Evolutionary conservation across 1,140 invertebrate genomes (phyloP), one percentile per base, ranked within the genome.

Genomic region (Cydia splendana): DNA sequence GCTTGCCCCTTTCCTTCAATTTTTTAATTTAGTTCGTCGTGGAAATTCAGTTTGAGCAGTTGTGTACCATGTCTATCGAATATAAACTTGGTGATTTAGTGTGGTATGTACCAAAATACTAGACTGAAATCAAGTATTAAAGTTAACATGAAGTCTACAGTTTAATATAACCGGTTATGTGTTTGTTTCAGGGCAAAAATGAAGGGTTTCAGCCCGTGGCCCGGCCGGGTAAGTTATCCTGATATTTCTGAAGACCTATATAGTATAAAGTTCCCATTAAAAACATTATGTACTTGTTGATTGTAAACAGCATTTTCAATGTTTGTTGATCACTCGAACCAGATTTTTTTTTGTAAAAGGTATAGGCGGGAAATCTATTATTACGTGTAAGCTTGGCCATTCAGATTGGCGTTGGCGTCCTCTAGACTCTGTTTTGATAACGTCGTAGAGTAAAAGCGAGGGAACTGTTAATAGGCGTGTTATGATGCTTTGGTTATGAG

Each of bases 151-250:
- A 30, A 42, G 15, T 62, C 76, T 76, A 24, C 15, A 53, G 57
- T 62, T 15, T 77, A 24, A 76, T 75, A 57, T 79, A 80, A 79
- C 73, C 67, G 76, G 18, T 75, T 48, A 20, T 78, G 53, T 91
- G 84, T 94, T 92, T 91, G 91, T 97, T 97, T 87, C 94, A 98
- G 97, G 97, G 97, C 97, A 24, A 98, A 98, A 95, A 98, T 98
- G 97, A 98, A 98, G 94, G 97, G 97, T 86, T 98, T 97, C 94
- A 97, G 97, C 78, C 97, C 97, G 78, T 98, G 98, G 98, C 97
- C 98, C 62, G 97, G 96, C 92, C 96, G 97, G 95, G 97, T 98
- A 95, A 96, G 96, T 95, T 84, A 88, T 80, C 82, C 84, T 82
- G 85, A 84, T 85, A 88, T 85, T 76, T 80, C 76, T 77, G 65